These are phyloP conservation scores for Rambutsinella grinnellia DNA, from an alignment of 2,888 invertebrate genomes.

Conservation along the genomic window DNA sequence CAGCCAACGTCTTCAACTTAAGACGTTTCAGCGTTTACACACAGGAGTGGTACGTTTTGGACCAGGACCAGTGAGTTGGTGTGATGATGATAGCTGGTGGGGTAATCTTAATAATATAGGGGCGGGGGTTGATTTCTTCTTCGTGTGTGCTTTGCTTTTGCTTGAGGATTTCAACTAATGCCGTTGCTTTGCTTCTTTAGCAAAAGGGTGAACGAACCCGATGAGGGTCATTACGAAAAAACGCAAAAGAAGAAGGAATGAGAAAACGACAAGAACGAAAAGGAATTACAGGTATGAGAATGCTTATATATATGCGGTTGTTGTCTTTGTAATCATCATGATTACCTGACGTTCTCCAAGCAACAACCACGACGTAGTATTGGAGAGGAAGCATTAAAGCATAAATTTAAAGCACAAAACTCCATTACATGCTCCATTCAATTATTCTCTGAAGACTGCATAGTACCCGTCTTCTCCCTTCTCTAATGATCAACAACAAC, in stretches of 20 bases:
- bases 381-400: slow-evolving; percentile 15
- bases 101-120: slow-evolving; percentile 48
- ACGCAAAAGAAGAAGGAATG: slow-evolving; percentile 19
- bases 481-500: slow-evolving; percentile 18
- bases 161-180: slow-evolving; percentile 39
- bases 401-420: no score
- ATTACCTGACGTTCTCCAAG: slow-evolving; percentile 17
- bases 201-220: slow-evolving; percentile 57
- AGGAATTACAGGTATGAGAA: slow-evolving; percentile 41
- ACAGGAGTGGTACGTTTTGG: slow-evolving; percentile 33
- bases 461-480: background rate
- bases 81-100: slow-evolving; percentile 39
- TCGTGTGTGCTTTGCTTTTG: slow-evolving; percentile 32
- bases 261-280: slow-evolving; percentile 48
- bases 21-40: background rate
- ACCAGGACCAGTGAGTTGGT: slow-evolving; percentile 19
- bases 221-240: slow-evolving; percentile 56
- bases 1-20: background rate
- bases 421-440: background rate
- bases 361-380: slow-evolving; percentile 28
- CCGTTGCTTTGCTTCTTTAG: slow-evolving; percentile 9
- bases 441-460: background rate
- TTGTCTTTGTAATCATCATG: slow-evolving; percentile 37
- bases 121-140: slow-evolving; percentile 46
- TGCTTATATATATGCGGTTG: slow-evolving; percentile 22